Evolutionary conservation across 2,888 invertebrate genomes (phyloP), one percentile per base, ranked within the genome.

Genomic region (Drosophila formosana): DNA sequence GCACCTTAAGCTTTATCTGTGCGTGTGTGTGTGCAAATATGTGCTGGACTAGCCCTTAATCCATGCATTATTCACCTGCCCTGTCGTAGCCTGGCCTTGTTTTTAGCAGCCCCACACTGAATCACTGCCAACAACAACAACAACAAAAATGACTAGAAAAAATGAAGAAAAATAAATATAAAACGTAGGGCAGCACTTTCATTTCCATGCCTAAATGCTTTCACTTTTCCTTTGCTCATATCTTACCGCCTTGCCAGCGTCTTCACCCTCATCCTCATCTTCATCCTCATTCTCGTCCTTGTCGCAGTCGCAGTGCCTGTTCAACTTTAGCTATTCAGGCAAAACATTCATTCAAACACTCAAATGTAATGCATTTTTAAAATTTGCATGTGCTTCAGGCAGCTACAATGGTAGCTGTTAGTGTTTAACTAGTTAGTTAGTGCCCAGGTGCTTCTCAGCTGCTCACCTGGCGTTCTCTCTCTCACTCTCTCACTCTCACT

Each of bases 361-460:
- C 71, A 85, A 67, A 76, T 71, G 71, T 82, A 82, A 88, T 82
- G 83, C 86, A 83, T 88, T 83, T 86, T 77, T 72, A 70, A 62
- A 86, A 88, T 82, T 86, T 82, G 83, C 82, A 82, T 82, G 62
- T 70, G 49, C 83, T 73, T 69, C 64, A 75, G 50, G 41, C 65
- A 28, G 28, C 56, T 41, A 80, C 70, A 77, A 74, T 72, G 71
- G 72, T 68, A 66, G 66, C 78, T 53, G 80, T 72, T 72, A 70
- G 78, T 74, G 81, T 78, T 83, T 82, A 80, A 83, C 81, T 83
- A 83, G 88, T 80, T 86, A 88, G 88, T 82, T 75, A 78, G 70
- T 68, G 69, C 43, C 47, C 49, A 60, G 67, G 45, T 49, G 74
- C 37, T 41, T 26, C 13, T 28, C 53, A 58, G 39, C 9, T 30